These are phyloP conservation scores for Drosophila lacicola DNA, from an alignment of 2,888 invertebrate genomes.

Conservation along the genomic window DNA sequence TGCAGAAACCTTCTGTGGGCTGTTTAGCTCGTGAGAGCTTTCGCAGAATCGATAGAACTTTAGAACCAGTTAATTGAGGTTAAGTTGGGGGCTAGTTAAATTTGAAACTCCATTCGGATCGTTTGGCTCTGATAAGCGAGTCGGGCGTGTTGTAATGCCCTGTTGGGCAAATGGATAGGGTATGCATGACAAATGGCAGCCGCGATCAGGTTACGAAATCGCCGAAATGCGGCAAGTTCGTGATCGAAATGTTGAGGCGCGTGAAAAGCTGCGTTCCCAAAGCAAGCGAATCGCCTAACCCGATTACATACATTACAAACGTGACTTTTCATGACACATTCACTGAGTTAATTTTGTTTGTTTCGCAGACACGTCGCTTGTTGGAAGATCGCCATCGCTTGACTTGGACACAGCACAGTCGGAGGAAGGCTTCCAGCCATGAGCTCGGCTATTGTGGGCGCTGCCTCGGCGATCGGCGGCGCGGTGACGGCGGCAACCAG, in stretches of 20 bases:
- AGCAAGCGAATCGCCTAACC: slow-evolving; percentile 39
- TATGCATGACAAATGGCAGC: slow-evolving; percentile 41
- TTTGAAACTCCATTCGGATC: slow-evolving; percentile 5
- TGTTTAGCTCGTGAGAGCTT: neutral
- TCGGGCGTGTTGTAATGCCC: slow-evolving; percentile 29
- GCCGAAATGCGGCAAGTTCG: slow-evolving; percentile 37
- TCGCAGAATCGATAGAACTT: too few relatives aligned
- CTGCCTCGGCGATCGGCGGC: slow-evolving; percentile 89
- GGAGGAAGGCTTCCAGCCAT: slow-evolving; percentile 84
- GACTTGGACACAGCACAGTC: neutral
- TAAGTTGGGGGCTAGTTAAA: neutral
- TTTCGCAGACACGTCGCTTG: slow-evolving; percentile 55
- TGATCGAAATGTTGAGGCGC: slow-evolving; percentile 60
- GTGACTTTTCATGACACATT: slow-evolving; percentile 44
- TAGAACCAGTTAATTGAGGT: slow-evolving; percentile 6
- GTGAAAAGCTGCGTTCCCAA: slow-evolving; percentile 46
- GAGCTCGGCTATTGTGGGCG: slow-evolving; percentile 88
- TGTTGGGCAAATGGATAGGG: slow-evolving; percentile 5
- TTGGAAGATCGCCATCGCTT: slow-evolving; percentile 16
- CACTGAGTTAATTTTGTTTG: slow-evolving; percentile 3
- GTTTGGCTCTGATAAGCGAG: slow-evolving; percentile 28
- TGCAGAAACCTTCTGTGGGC: neutral
- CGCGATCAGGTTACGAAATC: slow-evolving; percentile 61
- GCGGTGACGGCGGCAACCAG: slow-evolving; percentile 89
- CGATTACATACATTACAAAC: slow-evolving; percentile 57